Evolutionary conservation across 2,113 vertebrate species (phyloP).

Genomic region (Tragulus kanchil): DNA sequence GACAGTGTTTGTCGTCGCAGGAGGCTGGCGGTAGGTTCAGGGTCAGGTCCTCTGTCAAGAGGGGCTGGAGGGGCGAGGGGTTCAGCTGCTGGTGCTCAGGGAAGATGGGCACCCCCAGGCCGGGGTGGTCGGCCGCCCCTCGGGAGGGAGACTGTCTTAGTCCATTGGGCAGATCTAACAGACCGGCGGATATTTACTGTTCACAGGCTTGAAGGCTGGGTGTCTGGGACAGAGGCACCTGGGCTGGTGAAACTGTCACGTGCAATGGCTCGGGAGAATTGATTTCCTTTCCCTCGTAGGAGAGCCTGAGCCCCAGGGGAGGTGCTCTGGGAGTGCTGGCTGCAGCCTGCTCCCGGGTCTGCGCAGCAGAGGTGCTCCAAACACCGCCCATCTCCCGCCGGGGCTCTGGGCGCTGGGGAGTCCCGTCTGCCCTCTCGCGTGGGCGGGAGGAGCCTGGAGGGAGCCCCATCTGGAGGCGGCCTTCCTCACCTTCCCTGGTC

Average conservation of each 20-base stretch:
- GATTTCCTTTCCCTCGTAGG: not conserved
- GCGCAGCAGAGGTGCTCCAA: not conserved
- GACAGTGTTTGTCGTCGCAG: not conserved
- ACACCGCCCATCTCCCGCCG: accelerated
- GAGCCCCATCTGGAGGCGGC: not conserved
- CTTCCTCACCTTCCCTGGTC: accelerated
- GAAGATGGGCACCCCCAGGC: not conserved
- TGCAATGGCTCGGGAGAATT: not conserved
- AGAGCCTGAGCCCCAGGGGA: accelerated
- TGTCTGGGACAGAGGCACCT: not conserved
- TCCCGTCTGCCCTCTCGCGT: not conserved
- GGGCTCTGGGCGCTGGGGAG: accelerated
- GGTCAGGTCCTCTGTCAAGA: accelerated
- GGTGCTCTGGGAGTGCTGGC: too few species aligned
- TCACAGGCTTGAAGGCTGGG: not conserved
- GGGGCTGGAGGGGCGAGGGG: not conserved
- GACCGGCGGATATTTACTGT: not conserved
- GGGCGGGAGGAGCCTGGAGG: not conserved
- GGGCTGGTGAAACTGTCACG: accelerated
- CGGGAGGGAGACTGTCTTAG: not conserved
- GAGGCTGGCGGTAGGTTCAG: not conserved
- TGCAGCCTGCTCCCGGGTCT: not conserved
- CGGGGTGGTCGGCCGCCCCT: accelerated
- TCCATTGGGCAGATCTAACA: not conserved
- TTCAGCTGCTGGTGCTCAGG: not conserved